Evolutionary conservation across 2,797 vertebrate species (phyloP), one percentile per base, ranked within the genome.

Genomic region (Triplophysa yarkandensis): DNA sequence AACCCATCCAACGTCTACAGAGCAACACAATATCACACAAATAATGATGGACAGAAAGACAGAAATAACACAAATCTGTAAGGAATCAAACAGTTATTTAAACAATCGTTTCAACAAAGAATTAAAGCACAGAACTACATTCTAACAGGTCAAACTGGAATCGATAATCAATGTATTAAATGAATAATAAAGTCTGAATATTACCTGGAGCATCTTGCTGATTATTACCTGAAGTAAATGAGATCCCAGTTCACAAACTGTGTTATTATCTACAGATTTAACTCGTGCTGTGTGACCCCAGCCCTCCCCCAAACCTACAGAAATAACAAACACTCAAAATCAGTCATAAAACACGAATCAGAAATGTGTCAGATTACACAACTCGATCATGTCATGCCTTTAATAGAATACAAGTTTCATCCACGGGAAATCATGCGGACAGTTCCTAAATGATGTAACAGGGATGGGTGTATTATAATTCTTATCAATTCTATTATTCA

Each of bases 1-100:
- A 99, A 99, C 75, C 97, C 96, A 17, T 99, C 97, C 84, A 99
- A 83, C 0, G 97, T 98, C 97, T 98, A 86, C 55, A 68, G 70
- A 27, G n/a, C 34, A 30, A 55, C 43, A 52, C n/a, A 23, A 43
- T 4, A 57, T 21, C 23, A 57, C 0, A 68, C 50, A 3, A 17
- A 54, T 68, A 48, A 68, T 13, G 4, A 68, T 32, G 60, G 27
- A 68, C 32, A 65, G 5, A 67, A 17, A 1, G 3, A 27, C 0
- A 13, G 23, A 19, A 1, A 6, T 25, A 6, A 44, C 43, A 27
- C 13, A 27, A 2, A 8, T 34, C 50, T 55, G 66, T 9, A 55
- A 19, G 13, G 6, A 72, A 16, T 23, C 21, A 10, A 34, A 34
- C 32, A 34, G 32, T 34, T 34, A 34, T 10, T 34, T 11, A 2